Evolutionary conservation across 2,888 invertebrate genomes (phyloP).

Genomic region (Mamestra brassicae): DNA sequence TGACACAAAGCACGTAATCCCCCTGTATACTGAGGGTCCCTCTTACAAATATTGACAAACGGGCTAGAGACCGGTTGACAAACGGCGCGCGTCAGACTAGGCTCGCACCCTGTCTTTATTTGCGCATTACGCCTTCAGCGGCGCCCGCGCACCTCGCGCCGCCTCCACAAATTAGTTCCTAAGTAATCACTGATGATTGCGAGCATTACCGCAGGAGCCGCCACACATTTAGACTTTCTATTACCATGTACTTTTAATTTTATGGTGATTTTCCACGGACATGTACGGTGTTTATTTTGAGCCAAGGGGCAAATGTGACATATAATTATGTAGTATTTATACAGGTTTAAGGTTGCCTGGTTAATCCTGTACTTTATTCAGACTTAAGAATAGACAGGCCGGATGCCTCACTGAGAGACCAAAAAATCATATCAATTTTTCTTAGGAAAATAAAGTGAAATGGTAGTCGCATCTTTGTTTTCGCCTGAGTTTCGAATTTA

Average conservation of each 20-base stretch:
- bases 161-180: conserved; percentile 73
- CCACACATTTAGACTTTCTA: conserved; percentile 52
- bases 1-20: conserved; percentile 40
- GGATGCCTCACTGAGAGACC: neutral
- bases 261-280: conserved; percentile 31
- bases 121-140: conserved; percentile 78
- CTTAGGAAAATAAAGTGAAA: no score
- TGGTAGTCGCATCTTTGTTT: neutral
- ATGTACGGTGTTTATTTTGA: conserved; percentile 33
- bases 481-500: neutral
- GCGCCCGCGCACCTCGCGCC: conserved; percentile 66
- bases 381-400: neutral
- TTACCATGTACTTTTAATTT: conserved; percentile 51
- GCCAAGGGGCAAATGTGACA: conserved; percentile 7
- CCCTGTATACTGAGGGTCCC: conserved; percentile 53
- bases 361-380: conserved; percentile 8
- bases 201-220: conserved; percentile 66
- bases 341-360: neutral
- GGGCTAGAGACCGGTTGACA: conserved; percentile 63
- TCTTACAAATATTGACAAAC: conserved; percentile 69
- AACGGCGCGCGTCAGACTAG: conserved; percentile 57
- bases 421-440: no score
- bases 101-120: conserved; percentile 80
- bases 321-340: conserved; percentile 29
- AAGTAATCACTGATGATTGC: conserved; percentile 74